phyloP scores from a whole-genome alignment of 2,888 invertebrate species.

The Sarcophaga caerulescens region DNA sequence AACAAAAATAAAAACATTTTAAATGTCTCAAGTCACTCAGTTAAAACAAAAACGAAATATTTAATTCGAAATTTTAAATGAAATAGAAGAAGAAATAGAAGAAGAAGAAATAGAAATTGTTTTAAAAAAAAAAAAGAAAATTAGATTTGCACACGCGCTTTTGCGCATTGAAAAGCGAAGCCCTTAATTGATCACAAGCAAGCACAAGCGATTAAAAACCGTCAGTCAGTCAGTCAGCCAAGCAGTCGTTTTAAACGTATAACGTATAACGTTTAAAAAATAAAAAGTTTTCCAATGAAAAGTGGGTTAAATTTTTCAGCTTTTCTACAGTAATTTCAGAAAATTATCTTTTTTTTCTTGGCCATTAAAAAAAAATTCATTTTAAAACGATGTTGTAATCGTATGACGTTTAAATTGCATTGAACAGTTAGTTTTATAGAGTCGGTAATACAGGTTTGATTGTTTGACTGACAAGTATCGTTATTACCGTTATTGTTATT shows the following conservation, averaged over 20 bases:
- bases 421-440: neutral
- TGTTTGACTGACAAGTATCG: neutral
- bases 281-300: neutral
- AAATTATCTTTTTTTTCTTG: neutral
- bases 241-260: too few relatives aligned
- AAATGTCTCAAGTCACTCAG: conserved; percentile 7
- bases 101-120: neutral
- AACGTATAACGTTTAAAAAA: too few relatives aligned
- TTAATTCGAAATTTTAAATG: neutral
- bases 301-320: neutral
- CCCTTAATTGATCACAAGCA: conserved; percentile 12
- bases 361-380: neutral
- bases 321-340: neutral
- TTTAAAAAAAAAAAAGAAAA: neutral
- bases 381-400: neutral
- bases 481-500: neutral
- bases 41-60: neutral
- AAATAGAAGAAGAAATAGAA: neutral
- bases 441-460: neutral
- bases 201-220: neutral
- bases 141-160: conserved; percentile 10
- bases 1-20: conserved; percentile 5
- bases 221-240: neutral
- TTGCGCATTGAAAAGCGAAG: conserved; percentile 6
- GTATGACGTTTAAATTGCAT: neutral